Evolutionary conservation across 2,888 invertebrate genomes (phyloP), one percentile per base, ranked within the genome.

Genomic region (Acanthosepion pharaonis): DNA sequence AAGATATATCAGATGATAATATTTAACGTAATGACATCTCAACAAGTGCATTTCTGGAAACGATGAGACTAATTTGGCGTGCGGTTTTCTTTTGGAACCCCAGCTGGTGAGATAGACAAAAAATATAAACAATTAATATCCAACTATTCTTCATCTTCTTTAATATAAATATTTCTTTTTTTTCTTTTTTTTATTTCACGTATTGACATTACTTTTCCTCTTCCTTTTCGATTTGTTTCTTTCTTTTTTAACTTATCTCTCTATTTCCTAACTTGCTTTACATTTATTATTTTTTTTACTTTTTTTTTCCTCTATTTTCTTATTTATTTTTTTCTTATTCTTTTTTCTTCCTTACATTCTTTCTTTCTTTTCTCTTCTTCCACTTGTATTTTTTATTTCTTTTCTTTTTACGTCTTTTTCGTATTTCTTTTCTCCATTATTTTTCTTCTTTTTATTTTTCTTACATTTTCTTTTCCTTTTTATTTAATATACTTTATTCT

Each of bases 21-120:
- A 28, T 78, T n/a, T n/a, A 78, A 78, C 78, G 15, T 28, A 78
- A 78, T 78, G 78, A 78, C 78, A 78, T 78, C 78, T n/a, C 28
- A n/a, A n/a, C 78, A 78, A 78, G 78, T 78, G 78, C 78, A 78
- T 78, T n/a, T 78, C 78, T 28, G 28, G 78, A 78, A 78, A 78
- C 28, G 78, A 78, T 78, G 78, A 78, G 78, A n/a, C 78, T 78
- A 78, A 78, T 78, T 78, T n/a, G 28, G 9, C n/a, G 78, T 15
- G n/a, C 9, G 78, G 78, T 6, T 6, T 78, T 78, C 78, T 78
- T 78, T n/a, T 78, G n/a, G 78, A 28, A 78, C 9, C 78, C 1
- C 78, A n/a, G 78, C 78, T 11, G 78, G 78, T 9, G 78, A 2
- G 9, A 3, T 1, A n/a, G n/a, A 15, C 28, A 28, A n/a, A 55